Conservation (phyloP, 2,113 vertebrate genomes). For the Alaudala cheleensis region DNA sequence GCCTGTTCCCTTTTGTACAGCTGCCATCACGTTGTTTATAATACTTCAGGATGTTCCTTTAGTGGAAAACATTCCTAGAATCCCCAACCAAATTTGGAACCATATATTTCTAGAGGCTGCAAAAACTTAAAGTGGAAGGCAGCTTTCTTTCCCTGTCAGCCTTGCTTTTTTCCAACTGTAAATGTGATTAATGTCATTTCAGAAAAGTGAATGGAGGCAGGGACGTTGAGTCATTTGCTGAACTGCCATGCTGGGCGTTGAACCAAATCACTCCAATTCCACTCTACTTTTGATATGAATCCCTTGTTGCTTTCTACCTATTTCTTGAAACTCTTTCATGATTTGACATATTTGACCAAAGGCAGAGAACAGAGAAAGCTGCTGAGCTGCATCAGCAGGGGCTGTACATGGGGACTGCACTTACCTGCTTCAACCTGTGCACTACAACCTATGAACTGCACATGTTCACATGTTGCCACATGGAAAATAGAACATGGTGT, state of each 20-base stretch:
- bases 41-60: neutral
- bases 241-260: neutral
- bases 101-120: neutral
- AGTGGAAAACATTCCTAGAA: neutral
- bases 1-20: neutral
- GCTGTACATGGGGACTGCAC: neutral
- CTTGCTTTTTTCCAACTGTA: neutral
- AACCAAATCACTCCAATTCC: slow-evolving; percentile 13
- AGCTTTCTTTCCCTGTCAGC: neutral
- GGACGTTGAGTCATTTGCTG: neutral
- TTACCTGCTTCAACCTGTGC: neutral
- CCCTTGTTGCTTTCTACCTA: neutral
- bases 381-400: neutral
- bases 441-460: neutral
- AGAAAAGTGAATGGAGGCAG: neutral
- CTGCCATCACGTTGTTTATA: neutral
- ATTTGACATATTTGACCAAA: neutral
- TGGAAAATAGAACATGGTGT: neutral
- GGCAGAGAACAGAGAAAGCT: neutral
- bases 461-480: neutral
- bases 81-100: neutral
- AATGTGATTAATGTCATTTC: neutral
- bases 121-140: neutral
- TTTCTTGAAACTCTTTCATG: neutral
- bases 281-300: neutral